Percentiles rank a stretch among this genome's conserved stretches.
Conservation (phyloP, 2,797 vertebrate species). For the Petrocephalus schoutedeni region DNA sequence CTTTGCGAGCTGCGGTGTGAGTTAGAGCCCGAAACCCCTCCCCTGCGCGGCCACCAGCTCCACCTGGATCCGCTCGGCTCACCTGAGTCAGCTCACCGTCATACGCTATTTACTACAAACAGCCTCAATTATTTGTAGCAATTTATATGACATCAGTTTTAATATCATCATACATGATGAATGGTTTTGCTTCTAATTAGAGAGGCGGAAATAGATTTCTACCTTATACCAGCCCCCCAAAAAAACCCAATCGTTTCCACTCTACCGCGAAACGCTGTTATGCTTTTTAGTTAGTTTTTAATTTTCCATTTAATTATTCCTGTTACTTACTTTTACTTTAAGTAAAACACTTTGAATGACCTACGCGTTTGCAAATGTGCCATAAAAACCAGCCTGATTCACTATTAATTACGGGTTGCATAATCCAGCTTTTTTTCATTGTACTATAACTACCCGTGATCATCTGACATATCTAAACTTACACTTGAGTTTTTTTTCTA, state of each 20-base stretch:
- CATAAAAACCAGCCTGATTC: neutral
- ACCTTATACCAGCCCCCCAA: neutral
- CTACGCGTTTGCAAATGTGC: neutral
- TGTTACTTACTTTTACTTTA: neutral
- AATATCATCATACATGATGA: neutral
- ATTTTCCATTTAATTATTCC: neutral
- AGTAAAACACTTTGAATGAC: neutral
- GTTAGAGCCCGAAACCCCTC: constrained; percentile 20
- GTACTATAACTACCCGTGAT: neutral
- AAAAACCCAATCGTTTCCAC: neutral
- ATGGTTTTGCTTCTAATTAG: neutral
- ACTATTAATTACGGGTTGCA: neutral
- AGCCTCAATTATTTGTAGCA: neutral
- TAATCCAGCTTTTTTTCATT: neutral
- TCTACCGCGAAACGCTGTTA: neutral
- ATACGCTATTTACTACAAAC: neutral
- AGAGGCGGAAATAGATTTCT: neutral
- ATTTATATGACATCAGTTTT: neutral
- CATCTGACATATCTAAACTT: neutral
- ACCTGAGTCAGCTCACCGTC: constrained; percentile 25
- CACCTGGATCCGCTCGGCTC: constrained; percentile 44
- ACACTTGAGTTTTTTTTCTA: neutral
- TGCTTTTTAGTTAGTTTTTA: neutral
- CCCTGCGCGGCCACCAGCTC: constrained; percentile 29
- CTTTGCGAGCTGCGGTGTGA: neutral